Evolutionary conservation across 2,797 vertebrate genomes (phyloP).

Genomic region (Spinibarbus caldwelli): DNA sequence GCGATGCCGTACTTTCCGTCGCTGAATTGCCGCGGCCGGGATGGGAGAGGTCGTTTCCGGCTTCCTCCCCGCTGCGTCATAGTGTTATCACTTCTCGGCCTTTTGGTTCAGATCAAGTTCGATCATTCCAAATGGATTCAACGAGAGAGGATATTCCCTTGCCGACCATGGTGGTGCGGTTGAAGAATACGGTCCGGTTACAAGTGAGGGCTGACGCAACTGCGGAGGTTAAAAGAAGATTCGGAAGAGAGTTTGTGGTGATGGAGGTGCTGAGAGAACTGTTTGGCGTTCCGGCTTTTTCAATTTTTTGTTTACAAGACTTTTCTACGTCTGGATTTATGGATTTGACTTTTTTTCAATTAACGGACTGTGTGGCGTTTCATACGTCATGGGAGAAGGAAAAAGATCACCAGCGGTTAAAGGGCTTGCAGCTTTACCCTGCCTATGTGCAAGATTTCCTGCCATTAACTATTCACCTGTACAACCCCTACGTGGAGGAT

Average conservation of each 20-base stretch:
- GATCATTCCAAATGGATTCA: neutral
- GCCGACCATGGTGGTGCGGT: neutral
- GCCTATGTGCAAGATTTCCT: neutral
- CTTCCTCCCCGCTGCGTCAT: too few relatives aligned
- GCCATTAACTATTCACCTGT: neutral
- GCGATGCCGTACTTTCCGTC: too few relatives aligned
- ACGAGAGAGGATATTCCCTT: neutral
- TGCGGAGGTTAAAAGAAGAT: neutral
- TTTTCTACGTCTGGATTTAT: neutral
- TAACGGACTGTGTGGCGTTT: neutral
- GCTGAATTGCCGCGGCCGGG: too few relatives aligned
- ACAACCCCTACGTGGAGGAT: neutral
- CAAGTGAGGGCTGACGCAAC: neutral
- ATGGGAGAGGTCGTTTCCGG: too few relatives aligned
- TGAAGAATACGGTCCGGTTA: neutral
- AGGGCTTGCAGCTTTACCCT: accelerated
- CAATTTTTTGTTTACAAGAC: neutral
- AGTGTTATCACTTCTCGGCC: accelerated
- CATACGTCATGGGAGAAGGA: neutral
- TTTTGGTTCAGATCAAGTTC: neutral
- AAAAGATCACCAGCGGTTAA: neutral
- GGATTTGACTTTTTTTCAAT: neutral
- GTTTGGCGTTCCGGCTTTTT: accelerated
- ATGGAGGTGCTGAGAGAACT: neutral
- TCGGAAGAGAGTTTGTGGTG: neutral